phyloP scores from a whole-genome alignment of 2,113 vertebrate genomes.

The Phocoena phocoena region DNA sequence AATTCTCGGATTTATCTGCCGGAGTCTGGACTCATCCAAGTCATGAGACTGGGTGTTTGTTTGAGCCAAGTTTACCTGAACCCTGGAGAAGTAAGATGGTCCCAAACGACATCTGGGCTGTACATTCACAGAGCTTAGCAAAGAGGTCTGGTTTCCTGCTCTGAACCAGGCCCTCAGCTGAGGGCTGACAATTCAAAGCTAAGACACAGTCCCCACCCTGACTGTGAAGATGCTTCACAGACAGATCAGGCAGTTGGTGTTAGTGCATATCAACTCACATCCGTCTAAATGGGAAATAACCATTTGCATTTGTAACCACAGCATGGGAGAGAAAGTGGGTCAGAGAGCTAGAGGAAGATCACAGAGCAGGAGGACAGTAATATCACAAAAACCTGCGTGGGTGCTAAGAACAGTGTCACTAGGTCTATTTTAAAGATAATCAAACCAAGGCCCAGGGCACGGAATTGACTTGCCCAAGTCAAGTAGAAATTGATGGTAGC shows the following conservation, averaged over 20 bases:
- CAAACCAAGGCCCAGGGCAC: background rate
- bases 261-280: background rate
- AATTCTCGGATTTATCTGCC: background rate
- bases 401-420: background rate
- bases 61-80: background rate
- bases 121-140: background rate
- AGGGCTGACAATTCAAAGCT: background rate
- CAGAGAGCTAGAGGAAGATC: background rate
- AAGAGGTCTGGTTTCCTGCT: background rate
- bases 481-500: background rate
- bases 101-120: background rate
- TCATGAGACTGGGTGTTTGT: background rate
- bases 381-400: background rate
- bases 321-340: background rate
- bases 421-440: background rate
- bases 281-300: background rate
- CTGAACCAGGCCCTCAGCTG: background rate
- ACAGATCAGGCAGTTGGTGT: background rate
- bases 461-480: background rate
- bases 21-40: background rate
- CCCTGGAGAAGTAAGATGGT: background rate
- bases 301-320: background rate
- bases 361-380: background rate
- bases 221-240: background rate
- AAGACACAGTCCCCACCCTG: background rate